phyloP scores from a whole-genome alignment of 1,140 invertebrate genomes.

The Calliopsis andreniformis region DNA sequence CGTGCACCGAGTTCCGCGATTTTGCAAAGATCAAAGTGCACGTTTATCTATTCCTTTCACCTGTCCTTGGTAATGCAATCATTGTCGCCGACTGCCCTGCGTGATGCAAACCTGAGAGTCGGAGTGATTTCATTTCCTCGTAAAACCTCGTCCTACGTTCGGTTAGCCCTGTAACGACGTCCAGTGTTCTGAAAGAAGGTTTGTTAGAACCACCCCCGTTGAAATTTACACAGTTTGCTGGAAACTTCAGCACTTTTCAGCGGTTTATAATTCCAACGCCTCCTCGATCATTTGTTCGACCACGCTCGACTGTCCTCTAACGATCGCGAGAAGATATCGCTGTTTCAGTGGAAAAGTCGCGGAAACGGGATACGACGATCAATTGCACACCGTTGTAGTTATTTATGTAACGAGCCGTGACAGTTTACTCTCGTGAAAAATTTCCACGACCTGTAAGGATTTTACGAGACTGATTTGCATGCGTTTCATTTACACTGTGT shows the following conservation, averaged over 20 bases:
- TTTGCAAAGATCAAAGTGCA: not conserved
- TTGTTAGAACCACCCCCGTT: not conserved
- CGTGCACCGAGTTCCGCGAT: not conserved
- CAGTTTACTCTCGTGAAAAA: not conserved
- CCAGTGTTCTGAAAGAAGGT: not conserved
- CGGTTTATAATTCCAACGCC: not conserved
- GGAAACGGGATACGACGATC: not conserved
- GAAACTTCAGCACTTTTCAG: not conserved
- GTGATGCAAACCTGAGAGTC: conserved; percentile 9
- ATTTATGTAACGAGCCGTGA: not conserved
- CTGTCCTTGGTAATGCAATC: conserved; percentile 15
- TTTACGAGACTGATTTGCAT: not conserved
- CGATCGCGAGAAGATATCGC: not conserved
- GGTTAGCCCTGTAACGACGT: not conserved
- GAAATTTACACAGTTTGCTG: too few species aligned
- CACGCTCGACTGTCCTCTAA: not conserved
- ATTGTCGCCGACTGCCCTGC: conserved; percentile 16
- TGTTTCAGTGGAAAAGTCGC: not conserved
- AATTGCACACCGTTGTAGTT: not conserved
- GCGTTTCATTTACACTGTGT: not conserved
- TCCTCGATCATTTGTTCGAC: not conserved
- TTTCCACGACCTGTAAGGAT: not conserved
- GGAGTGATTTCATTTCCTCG: not conserved
- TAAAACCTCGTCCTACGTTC: not conserved
- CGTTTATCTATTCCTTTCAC: conserved; percentile 32